These are phyloP conservation scores for Drosophila azteca DNA, from an alignment of 1,140 invertebrate genomes.

Conservation along the genomic window DNA sequence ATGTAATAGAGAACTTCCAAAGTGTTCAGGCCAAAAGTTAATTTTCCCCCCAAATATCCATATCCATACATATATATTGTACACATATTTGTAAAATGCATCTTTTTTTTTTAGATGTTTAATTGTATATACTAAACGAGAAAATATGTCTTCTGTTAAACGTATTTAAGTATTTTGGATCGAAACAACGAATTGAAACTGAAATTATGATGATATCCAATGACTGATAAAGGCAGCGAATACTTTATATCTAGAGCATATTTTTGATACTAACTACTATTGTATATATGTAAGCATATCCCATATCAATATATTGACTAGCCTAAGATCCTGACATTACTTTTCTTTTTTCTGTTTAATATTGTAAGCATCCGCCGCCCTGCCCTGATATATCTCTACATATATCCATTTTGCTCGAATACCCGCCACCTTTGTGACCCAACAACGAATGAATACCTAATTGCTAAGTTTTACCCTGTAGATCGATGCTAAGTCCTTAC, in stretches of 20 bases:
- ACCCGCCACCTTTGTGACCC: constrained; percentile 17
- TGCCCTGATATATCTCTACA: background rate
- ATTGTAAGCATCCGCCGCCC: background rate
- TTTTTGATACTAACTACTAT: constrained; percentile 46
- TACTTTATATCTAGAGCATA: constrained; percentile 49
- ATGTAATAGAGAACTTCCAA: constrained; percentile 72
- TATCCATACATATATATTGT: constrained; percentile 4
- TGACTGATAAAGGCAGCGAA: constrained; percentile 78
- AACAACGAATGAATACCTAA: constrained; percentile 43
- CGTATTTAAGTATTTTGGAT: constrained; percentile 14
- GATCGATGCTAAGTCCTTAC: constrained; percentile 27
- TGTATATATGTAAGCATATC: constrained; percentile 49
- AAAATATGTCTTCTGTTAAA: constrained; percentile 19
- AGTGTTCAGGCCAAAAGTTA: constrained; percentile 79
- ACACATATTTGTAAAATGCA: constrained; percentile 10
- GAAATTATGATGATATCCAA: constrained; percentile 52
- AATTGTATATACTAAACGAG: constrained; percentile 51
- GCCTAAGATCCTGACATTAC: background rate
- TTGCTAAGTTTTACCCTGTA: constrained; percentile 25
- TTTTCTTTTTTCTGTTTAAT: constrained; percentile 7
- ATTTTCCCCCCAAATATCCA: constrained; percentile 34
- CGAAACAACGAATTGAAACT: constrained; percentile 65
- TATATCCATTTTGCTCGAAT: constrained; percentile 11
- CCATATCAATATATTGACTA: constrained; percentile 22
- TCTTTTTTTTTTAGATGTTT: constrained; percentile 26